phyloP scores from a whole-genome alignment of 2,888 invertebrate genomes.

The Ectemnius lituratus region DNA sequence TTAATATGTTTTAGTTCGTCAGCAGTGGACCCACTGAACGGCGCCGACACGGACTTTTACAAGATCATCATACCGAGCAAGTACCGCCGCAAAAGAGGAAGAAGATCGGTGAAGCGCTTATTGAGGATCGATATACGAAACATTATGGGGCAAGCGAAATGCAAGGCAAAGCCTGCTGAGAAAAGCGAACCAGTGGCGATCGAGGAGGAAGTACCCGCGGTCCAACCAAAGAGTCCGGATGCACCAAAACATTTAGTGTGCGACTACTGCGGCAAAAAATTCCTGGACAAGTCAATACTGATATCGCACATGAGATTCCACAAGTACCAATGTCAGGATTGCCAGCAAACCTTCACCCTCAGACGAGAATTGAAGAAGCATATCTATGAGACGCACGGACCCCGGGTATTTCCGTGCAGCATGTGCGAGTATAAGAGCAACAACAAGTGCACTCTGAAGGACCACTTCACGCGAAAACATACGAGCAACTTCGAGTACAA shows the following conservation, averaged over 20 bases:
- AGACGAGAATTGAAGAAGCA: conserved; percentile 51
- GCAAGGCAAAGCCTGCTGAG: not conserved
- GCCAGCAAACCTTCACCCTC: conserved; percentile 45
- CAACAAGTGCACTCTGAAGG: conserved; percentile 45
- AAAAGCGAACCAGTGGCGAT: too few relatives aligned
- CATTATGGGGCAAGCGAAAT: not conserved
- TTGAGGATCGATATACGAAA: not conserved
- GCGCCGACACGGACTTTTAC: conserved; percentile 7
- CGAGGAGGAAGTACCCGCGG: not conserved
- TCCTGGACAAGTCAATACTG: conserved; percentile 23
- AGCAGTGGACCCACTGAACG: conserved; percentile 34
- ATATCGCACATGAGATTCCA: conserved; percentile 41
- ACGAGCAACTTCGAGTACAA: conserved; percentile 34
- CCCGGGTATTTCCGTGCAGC: conserved; percentile 41
- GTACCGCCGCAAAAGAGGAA: not conserved
- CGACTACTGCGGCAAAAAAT: conserved; percentile 34
- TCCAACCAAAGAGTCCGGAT: not conserved
- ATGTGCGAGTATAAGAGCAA: conserved; percentile 51
- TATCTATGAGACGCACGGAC: conserved; percentile 33
- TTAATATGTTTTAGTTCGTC: conserved; percentile 49
- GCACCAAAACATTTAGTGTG: conserved; percentile 19
- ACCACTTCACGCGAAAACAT: conserved; percentile 46
- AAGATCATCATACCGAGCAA: conserved; percentile 11
- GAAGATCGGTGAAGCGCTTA: not conserved
- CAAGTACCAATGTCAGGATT: conserved; percentile 35